Conservation (phyloP, 2,888 invertebrate species). For the Sympetrum striolatum region DNA sequence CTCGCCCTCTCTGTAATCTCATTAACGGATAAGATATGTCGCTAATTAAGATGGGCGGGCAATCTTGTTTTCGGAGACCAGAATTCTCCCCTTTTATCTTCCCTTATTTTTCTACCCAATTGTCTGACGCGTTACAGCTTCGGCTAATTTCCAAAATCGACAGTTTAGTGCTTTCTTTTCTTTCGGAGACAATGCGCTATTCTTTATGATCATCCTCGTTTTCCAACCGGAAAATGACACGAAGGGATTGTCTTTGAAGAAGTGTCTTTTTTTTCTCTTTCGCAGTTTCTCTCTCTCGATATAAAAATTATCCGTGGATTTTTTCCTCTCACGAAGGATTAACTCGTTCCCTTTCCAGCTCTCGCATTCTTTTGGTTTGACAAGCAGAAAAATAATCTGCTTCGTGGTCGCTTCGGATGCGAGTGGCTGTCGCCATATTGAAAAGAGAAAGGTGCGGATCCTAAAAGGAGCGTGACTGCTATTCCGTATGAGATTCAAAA, state of each 20-base stretch:
- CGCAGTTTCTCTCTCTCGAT: background rate
- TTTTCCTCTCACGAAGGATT: background rate
- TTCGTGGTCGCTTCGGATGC: background rate
- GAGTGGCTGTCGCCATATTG: background rate
- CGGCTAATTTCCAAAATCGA: background rate
- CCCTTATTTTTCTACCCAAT: background rate
- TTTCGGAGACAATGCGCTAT: background rate
- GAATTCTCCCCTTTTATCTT: background rate
- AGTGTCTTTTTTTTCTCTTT: background rate
- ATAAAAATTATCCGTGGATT: background rate
- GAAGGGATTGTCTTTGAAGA: background rate
- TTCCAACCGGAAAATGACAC: background rate
- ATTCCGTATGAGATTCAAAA: background rate
- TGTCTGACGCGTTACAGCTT: background rate
- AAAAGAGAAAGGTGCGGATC: background rate
- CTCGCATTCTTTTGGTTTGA: background rate
- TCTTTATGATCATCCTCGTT: background rate
- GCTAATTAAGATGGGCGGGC: constrained; percentile 7
- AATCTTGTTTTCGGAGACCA: background rate
- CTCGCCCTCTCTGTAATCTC: background rate
- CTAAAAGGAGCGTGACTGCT: constrained; percentile 1
- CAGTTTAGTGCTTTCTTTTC: background rate
- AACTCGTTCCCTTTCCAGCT: background rate
- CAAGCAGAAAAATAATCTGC: background rate
- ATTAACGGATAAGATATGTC: background rate